A percentile compares a stretch with the other conserved stretches of the same genome.
Conservation (phyloP, 2,113 vertebrate species). For the Choloepus hoffmanni region DNA sequence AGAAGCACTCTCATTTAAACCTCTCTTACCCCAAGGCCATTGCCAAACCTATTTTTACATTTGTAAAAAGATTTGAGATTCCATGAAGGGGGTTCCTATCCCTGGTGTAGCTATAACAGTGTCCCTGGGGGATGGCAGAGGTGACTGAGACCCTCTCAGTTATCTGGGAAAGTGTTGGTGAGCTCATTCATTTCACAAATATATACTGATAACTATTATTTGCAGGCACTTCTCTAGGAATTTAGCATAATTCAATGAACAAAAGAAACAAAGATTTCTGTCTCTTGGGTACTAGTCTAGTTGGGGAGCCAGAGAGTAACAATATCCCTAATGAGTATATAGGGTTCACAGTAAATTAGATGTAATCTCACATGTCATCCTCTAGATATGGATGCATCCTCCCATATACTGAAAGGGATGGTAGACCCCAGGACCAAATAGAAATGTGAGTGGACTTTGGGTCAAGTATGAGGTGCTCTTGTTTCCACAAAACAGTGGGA, state of each 20-base stretch:
- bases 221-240: not conserved
- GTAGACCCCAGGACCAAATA: conserved; percentile 90
- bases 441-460: conserved; percentile 88
- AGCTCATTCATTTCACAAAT: not conserved
- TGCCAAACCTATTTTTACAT: not conserved
- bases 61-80: not conserved
- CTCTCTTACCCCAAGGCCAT: not conserved
- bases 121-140: not conserved
- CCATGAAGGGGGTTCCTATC: not conserved
- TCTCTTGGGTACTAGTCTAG: not conserved
- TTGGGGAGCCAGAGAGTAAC: not conserved
- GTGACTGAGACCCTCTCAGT: not conserved
- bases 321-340: not conserved
- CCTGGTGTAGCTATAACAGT: not conserved
- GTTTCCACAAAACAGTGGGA: not conserved
- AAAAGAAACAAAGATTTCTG: not conserved
- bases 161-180: not conserved
- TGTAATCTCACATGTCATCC: not conserved
- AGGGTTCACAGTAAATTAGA: too few species aligned
- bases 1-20: not conserved
- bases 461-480: too few species aligned
- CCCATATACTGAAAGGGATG: conserved; percentile 83
- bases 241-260: not conserved
- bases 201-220: not conserved
- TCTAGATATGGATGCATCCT: not conserved